Conservation (phyloP, 37 sponge, comb jelly and placozoan genomes). For the Dysidea cf. avara region DNA sequence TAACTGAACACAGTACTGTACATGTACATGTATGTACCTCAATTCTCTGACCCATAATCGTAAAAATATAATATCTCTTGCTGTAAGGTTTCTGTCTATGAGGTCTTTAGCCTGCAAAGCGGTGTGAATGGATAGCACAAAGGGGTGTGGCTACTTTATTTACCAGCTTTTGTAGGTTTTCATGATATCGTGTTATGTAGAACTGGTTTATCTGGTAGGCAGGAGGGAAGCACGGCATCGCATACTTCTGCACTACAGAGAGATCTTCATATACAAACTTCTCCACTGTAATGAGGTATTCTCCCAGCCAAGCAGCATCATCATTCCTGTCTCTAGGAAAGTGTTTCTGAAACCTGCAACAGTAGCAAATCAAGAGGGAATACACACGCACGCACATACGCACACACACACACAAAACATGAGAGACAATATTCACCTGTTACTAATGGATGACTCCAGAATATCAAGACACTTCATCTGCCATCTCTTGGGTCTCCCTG, state of each 20-base stretch:
- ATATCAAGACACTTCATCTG: slow-evolving; percentile 67
- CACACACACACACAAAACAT: slow-evolving; percentile 17
- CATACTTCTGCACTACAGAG: slow-evolving; percentile 42
- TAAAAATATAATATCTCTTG: slow-evolving; percentile 54
- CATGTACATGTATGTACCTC: slow-evolving; percentile 39
- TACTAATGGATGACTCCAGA: slow-evolving; percentile 60
- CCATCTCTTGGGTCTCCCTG: slow-evolving; percentile 82
- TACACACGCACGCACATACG: slow-evolving; percentile 23
- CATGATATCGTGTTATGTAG: slow-evolving; percentile 66
- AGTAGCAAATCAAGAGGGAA: neutral
- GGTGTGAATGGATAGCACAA: neutral
- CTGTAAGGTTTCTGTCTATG: slow-evolving; percentile 44
- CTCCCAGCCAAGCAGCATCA: slow-evolving; percentile 42
- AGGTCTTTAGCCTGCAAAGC: slow-evolving; percentile 41
- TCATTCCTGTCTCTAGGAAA: slow-evolving; percentile 31
- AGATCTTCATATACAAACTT: slow-evolving; percentile 26
- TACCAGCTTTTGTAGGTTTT: slow-evolving; percentile 62
- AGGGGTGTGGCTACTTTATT: slow-evolving; percentile 5
- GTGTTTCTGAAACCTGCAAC: slow-evolving; percentile 32
- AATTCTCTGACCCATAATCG: slow-evolving; percentile 69
- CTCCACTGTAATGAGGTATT: slow-evolving; percentile 38
- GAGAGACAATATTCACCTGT: slow-evolving; percentile 37
- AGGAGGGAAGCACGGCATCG: slow-evolving; percentile 47
- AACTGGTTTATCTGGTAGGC: slow-evolving; percentile 65
- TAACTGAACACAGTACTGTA: too few species aligned